Percentiles rank a stretch among this genome's conserved stretches.
Conservation (phyloP, 2,797 vertebrate genomes). For the Nyctibius grandis region DNA sequence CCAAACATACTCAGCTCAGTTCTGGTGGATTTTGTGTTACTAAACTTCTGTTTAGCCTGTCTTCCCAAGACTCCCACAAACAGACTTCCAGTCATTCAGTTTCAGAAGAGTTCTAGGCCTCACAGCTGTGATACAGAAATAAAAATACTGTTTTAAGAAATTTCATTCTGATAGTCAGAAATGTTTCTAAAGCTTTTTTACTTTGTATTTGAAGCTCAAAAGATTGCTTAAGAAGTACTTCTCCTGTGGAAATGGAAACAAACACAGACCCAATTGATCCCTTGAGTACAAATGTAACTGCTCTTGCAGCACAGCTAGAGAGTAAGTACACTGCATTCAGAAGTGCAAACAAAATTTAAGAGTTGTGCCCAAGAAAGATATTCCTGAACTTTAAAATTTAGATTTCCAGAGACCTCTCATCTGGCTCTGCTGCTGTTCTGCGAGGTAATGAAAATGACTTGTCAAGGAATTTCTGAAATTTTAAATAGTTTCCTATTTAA, state of each 20-base stretch:
- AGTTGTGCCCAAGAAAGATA: neutral
- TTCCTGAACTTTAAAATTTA: neutral
- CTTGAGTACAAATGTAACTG: constrained; percentile 80
- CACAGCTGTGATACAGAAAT: neutral
- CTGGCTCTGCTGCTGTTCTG: neutral
- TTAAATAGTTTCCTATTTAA: neutral
- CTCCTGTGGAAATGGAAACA: constrained; percentile 98
- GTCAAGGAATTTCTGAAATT: neutral
- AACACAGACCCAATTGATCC: constrained; percentile 86
- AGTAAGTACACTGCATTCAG: constrained; percentile 71
- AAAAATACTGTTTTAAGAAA: neutral
- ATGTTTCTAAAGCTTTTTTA: neutral
- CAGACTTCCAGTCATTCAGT: neutral
- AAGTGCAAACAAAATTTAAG: neutral
- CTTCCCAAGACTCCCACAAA: neutral
- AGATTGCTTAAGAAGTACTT: constrained; percentile 91
- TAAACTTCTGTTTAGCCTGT: neutral
- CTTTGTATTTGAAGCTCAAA: constrained; percentile 82
- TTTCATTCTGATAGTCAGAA: neutral
- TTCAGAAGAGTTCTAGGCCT: neutral
- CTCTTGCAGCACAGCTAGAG: constrained; percentile 79
- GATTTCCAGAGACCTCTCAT: neutral
- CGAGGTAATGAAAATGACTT: neutral
- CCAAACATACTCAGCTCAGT: neutral
- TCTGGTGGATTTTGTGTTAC: neutral